These are phyloP conservation scores for Bombus superbus DNA, from an alignment of 1,140 invertebrate species.

Conservation along the genomic window DNA sequence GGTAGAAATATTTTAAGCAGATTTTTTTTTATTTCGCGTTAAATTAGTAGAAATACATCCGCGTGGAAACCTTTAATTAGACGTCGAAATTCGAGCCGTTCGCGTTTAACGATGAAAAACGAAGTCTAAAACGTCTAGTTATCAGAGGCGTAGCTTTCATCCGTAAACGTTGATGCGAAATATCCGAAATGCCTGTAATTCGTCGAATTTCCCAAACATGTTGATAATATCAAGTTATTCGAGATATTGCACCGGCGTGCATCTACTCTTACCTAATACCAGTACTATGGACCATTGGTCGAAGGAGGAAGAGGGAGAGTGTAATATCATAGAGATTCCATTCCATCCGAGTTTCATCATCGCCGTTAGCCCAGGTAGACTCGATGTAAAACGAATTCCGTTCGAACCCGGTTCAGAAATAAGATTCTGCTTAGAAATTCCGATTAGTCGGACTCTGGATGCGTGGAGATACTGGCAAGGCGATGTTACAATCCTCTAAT, in stretches of 20 bases:
- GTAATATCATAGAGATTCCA: slow-evolving; percentile 48
- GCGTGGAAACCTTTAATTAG: too few species aligned
- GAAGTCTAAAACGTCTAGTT: too few species aligned
- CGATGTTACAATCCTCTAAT: slow-evolving; percentile 10
- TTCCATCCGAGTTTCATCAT: slow-evolving; percentile 44
- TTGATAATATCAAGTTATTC: slow-evolving; percentile 25
- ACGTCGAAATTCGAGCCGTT: too few species aligned
- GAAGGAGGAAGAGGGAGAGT: background rate
- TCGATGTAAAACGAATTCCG: slow-evolving; percentile 48
- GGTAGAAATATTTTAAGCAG: too few species aligned
- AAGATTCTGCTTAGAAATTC: slow-evolving; percentile 42
- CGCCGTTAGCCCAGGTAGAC: slow-evolving; percentile 16
- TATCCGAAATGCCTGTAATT: background rate
- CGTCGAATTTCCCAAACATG: slow-evolving; percentile 21
- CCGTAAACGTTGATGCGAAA: background rate
- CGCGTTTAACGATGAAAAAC: too few species aligned
- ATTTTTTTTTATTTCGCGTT: too few species aligned
- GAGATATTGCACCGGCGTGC: background rate
- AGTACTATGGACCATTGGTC: background rate
- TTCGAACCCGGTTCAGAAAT: slow-evolving; percentile 13
- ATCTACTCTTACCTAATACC: background rate
- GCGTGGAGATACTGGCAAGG: background rate
- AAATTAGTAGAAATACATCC: too few species aligned
- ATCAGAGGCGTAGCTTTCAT: too few species aligned
- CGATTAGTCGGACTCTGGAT: slow-evolving; percentile 17